Evolutionary conservation across 2,888 invertebrate genomes (phyloP), one percentile per base, ranked within the genome.

Genomic region (Cinara cedri): DNA sequence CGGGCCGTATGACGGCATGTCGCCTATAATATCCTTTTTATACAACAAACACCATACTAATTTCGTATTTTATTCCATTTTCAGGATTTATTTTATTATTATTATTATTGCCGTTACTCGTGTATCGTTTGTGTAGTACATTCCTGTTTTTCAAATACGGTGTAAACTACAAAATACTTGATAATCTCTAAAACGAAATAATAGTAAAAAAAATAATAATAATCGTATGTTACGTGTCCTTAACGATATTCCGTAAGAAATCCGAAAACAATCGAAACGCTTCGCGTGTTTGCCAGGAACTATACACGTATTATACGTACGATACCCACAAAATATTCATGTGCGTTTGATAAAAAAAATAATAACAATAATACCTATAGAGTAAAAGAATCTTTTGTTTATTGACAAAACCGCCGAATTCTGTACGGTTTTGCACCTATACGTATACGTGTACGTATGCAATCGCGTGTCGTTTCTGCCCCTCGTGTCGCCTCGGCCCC

Each of bases 1-100:
- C 87, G 92, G 91, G 91, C 57, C 34, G 85, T 95, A 94, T 89
- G 96, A 95, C 87, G 94, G 94, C 87, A 90, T 94, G 88, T 93
- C 94, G 89, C 94, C 95, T 91, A 94, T 95, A 90, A 95, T 96
- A 94, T 95, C 95, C 93, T 95, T 95, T 94, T 91, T 89, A 76
- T 75, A 81, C 80, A 80, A 71, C 66, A 81, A 44, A 51, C 19
- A 51, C 19, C 34, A 16, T 19, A 21, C 21, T 24, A 13, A 19
- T 51, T n/a, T 10, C 6, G 14, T 54, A 10, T 42, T 9, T 42
- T 49, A 51, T 26, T n/a, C n/a, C 13, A 57, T 57, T 55, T 21
- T 54, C 19, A 24, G 4, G 9, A 51, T 51, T 51, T 9, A n/a
- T 16, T n/a, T 51, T 51, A 54, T 24, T 57, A 57, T 21, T 13